These are phyloP conservation scores for Zapus hudsonius DNA, from an alignment of 2,113 vertebrate species.

Conservation along the genomic window DNA sequence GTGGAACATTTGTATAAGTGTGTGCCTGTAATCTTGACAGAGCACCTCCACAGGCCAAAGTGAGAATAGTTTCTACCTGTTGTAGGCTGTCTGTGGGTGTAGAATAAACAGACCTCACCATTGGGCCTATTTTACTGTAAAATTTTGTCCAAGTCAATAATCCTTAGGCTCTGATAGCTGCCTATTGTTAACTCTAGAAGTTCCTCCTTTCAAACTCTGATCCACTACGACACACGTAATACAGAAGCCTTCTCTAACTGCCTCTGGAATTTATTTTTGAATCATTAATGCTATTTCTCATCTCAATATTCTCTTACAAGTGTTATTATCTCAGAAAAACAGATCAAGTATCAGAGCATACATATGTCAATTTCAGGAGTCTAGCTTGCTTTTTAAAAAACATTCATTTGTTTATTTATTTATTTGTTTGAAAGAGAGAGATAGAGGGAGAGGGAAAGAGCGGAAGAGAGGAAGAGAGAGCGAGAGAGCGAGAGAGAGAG, in stretches of 20 bases:
- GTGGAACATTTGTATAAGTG: not conserved
- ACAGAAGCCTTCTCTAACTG: rapidly evolving
- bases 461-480: too few relatives aligned
- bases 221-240: rapidly evolving
- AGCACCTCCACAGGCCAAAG: rapidly evolving
- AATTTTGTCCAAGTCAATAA: not conserved
- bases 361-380: rapidly evolving
- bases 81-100: too few relatives aligned
- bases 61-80: not conserved
- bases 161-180: rapidly evolving
- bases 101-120: rapidly evolving
- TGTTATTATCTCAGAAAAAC: rapidly evolving
- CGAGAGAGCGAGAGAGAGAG: too few relatives aligned
- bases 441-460: too few relatives aligned
- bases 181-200: not conserved
- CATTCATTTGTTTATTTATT: too few relatives aligned
- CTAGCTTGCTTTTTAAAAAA: not conserved
- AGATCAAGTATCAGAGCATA: rapidly evolving
- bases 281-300: not conserved
- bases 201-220: too few relatives aligned
- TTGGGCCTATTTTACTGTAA: not conserved
- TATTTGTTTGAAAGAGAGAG: too few relatives aligned
- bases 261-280: not conserved
- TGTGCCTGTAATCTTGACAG: rapidly evolving
- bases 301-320: not conserved